phyloP scores from a whole-genome alignment of 1,140 invertebrate species.

The Pseudoatta argentina region DNA sequence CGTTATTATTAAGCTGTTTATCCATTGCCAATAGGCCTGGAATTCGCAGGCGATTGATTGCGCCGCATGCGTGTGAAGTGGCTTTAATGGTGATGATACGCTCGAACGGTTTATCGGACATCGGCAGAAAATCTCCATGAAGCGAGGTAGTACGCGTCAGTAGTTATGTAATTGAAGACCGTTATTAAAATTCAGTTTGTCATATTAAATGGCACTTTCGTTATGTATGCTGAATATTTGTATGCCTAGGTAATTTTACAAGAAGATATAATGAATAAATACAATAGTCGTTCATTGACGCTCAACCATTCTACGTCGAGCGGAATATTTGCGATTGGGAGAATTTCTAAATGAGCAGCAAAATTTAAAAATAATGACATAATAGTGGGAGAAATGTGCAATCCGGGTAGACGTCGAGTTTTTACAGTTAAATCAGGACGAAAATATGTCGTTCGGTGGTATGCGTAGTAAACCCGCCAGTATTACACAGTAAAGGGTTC shows the following conservation, averaged over 20 bases:
- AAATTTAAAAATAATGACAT: constrained; percentile 16
- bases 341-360: not conserved
- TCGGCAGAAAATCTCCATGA: not conserved
- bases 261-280: not conserved
- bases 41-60: constrained; percentile 42
- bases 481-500: constrained; percentile 45
- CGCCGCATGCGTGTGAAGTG: constrained; percentile 44
- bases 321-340: not conserved
- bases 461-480: constrained; percentile 45
- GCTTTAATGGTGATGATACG: constrained; percentile 40
- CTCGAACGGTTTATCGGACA: constrained; percentile 13
- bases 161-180: not conserved
- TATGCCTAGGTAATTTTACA: not conserved
- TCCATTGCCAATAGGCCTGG: not conserved
- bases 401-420: not conserved
- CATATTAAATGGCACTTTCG: not conserved
- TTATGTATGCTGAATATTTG: not conserved
- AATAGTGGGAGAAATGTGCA: not conserved
- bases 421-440: constrained; percentile 35
- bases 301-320: no score
- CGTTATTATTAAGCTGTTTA: constrained; percentile 3
- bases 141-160: constrained; percentile 5
- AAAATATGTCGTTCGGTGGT: constrained; percentile 33
- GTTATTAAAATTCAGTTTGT: constrained; percentile 27
- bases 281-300: not conserved